These are phyloP conservation scores for Notospermus geniculatus DNA, from an alignment of 1,140 invertebrate species.

Conservation along the genomic window DNA sequence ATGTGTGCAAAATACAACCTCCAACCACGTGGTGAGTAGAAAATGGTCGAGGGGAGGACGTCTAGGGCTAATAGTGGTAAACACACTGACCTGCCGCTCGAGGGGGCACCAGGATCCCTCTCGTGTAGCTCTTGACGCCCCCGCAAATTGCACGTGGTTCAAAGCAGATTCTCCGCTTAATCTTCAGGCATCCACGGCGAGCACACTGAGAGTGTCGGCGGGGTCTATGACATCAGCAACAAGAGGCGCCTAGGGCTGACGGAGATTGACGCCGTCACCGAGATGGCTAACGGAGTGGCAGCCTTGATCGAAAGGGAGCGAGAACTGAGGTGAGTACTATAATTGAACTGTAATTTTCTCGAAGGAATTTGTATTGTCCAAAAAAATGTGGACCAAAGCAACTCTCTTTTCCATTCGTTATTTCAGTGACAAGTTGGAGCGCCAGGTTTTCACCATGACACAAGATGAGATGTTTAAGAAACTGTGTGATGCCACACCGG, in stretches of 20 bases:
- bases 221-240: slow-evolving; percentile 60
- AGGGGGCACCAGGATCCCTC: no score
- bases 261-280: slow-evolving; percentile 46
- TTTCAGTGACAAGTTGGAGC: not conserved
- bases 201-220: slow-evolving; percentile 71
- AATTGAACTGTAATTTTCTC: not conserved
- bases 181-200: slow-evolving; percentile 80
- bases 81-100: no score
- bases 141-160: not conserved
- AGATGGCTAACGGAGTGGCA: slow-evolving; percentile 31
- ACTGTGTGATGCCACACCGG: slow-evolving; percentile 19
- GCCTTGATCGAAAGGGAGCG: slow-evolving; percentile 22
- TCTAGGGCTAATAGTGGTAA: no score
- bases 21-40: slow-evolving; percentile 37
- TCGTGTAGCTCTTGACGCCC: no score
- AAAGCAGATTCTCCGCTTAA: not conserved
- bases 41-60: not conserved
- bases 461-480: slow-evolving; percentile 24
- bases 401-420: not conserved
- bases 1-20: slow-evolving; percentile 37
- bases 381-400: not conserved
- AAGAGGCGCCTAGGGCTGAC: slow-evolving; percentile 48
- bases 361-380: not conserved
- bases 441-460: not conserved
- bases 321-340: no score